Evolutionary conservation across 1,140 invertebrate genomes (phyloP), one percentile per base, ranked within the genome.

Genomic region (Asobara japonica): DNA sequence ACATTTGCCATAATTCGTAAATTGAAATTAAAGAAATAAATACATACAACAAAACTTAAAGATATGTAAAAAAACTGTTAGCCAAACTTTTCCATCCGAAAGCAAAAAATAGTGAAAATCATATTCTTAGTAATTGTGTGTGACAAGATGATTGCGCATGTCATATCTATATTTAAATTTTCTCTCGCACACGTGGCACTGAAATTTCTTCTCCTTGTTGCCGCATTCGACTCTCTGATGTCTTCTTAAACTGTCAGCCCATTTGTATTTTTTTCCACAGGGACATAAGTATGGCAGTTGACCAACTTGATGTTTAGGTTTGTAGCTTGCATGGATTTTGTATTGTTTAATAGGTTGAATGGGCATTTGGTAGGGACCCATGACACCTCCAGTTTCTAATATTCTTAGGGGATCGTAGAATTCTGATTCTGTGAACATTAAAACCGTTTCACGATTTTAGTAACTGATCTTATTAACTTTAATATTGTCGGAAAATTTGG

Each of bases 161-260:
- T 86, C 85, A 67, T 84, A 86, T 69, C 82, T 74, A 41, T 87
- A 86, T 22, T 82, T 87, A 48, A 83, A 87, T 71, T 86, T 84
- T 27, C 75, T 77, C 2, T 82, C 69, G 68, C 85, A 88, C 11
- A 76, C 68, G 60, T 76, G 72, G 60, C 86, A 86, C 0, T 77
- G 41, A 31, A 85, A 86, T 66, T 75, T 79, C 67, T 83, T 86
- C 7, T 80, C 84, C 68, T 89, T 89, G 22, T 88, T 84, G 1
- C 89, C 89, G 48, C 90, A 90, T 61, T 90, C 89, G n/a, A 89
- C 89, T 8, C 88, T 83, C 65, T 87, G 82, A 74, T 91, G 90
- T 13, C 89, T 83, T 29, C 81, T 83, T 7, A 90, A 74, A 72
- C 88, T 89, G 41, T 88, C 86, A 22, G 83, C 76, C 80, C 88